These are phyloP conservation scores for Petrocephalus zakoni DNA, from an alignment of 2,113 vertebrate genomes.

Conservation along the genomic window DNA sequence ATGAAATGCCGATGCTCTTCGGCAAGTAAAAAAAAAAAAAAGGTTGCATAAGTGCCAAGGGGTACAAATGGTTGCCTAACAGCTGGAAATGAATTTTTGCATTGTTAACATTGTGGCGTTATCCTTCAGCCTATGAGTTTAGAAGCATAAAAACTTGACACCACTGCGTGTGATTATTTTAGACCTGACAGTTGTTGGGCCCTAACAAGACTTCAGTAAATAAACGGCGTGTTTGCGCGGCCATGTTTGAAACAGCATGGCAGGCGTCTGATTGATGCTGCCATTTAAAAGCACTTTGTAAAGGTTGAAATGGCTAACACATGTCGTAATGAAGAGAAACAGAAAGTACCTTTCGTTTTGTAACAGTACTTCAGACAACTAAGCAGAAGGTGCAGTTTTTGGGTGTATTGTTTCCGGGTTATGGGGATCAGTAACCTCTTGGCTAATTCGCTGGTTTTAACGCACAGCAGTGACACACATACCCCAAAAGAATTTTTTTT, in stretches of 20 bases:
- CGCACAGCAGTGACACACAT: background rate
- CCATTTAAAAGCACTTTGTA: constrained; percentile 39
- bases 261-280: constrained; percentile 40
- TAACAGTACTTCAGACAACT: too few species aligned
- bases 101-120: background rate
- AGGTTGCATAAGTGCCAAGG: background rate
- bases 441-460: background rate
- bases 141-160: constrained; percentile 2
- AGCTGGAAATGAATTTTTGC: background rate
- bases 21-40: background rate
- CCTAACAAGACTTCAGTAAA: constrained; percentile 34
- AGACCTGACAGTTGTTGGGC: constrained; percentile 23
- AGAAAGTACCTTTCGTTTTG: background rate
- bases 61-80: background rate
- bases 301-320: constrained; percentile 37
- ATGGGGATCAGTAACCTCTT: background rate
- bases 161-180: constrained; percentile 20
- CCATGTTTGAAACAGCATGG: constrained; percentile 24
- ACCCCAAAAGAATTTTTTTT: background rate
- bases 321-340: constrained; percentile 34
- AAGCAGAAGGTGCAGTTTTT: background rate
- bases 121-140: background rate
- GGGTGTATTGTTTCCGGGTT: background rate
- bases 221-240: constrained; percentile 34
- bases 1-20: background rate